A percentile compares a stretch with the other conserved stretches of the same genome.
phyloP scores from a whole-genome alignment of 1,140 invertebrate species.

The Drosophila setifemur region DNA sequence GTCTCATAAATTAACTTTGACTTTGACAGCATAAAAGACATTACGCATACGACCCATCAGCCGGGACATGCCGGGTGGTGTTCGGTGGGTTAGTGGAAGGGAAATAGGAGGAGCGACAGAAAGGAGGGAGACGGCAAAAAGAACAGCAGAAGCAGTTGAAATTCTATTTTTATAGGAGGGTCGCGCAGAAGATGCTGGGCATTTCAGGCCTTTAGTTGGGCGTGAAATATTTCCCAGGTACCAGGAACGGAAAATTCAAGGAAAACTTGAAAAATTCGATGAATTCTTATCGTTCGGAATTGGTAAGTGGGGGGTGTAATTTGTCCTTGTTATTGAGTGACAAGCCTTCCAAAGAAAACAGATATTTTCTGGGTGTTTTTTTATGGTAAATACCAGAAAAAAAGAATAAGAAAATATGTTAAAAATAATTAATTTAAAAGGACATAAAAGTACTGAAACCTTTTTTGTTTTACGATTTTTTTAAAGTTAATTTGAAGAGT shows the following conservation, averaged over 20 bases:
- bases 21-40: slow-evolving; percentile 69
- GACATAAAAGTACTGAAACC: too few species aligned
- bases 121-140: not conserved
- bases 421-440: too few species aligned
- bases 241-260: slow-evolving; percentile 2
- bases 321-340: too few species aligned
- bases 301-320: too few species aligned
- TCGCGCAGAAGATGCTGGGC: not conserved
- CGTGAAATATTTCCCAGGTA: slow-evolving; percentile 13
- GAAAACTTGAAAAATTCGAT: not conserved
- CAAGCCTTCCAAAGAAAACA: too few species aligned
- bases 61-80: not conserved
- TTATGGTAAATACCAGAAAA: too few species aligned
- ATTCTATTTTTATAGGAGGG: slow-evolving; percentile 24
- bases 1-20: slow-evolving; percentile 66
- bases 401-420: too few species aligned
- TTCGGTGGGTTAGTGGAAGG: too few species aligned
- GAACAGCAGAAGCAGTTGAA: slow-evolving; percentile 9
- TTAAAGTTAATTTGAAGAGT: too few species aligned
- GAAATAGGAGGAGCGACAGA: not conserved
- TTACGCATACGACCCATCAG: slow-evolving; percentile 62
- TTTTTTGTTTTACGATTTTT: too few species aligned
- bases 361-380: too few species aligned
- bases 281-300: not conserved
- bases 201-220: not conserved